phyloP scores from a whole-genome alignment of 2,888 invertebrate genomes.

The Dorcus hopei region DNA sequence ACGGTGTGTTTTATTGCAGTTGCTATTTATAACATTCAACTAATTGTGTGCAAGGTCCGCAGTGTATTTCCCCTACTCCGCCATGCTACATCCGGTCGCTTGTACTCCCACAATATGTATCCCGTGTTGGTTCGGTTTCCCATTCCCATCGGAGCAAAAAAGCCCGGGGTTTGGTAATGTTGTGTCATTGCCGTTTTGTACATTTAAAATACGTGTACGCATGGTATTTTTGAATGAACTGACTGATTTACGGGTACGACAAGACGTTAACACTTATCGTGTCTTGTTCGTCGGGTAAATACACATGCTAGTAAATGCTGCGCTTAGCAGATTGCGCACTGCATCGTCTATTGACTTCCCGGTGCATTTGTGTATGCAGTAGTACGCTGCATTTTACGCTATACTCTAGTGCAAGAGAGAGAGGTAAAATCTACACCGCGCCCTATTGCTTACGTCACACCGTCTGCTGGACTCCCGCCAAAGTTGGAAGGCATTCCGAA shows the following conservation, averaged over 20 bases:
- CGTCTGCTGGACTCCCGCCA: conserved; percentile 37
- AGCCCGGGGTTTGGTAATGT: too few species aligned
- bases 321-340: conserved; percentile 25
- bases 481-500: conserved; percentile 10
- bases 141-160: too few species aligned
- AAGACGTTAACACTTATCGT: conserved; percentile 3
- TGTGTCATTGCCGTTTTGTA: too few species aligned
- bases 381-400: conserved; percentile 45
- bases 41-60: not conserved
- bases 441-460: conserved; percentile 15
- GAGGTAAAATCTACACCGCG: conserved; percentile 11
- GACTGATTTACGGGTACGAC: conserved; percentile 1
- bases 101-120: not conserved
- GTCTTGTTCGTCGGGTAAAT: conserved; percentile 3
- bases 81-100: not conserved
- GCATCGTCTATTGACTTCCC: conserved; percentile 34
- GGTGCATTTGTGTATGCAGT: conserved; percentile 40
- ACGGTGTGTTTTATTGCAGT: not conserved
- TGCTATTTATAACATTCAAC: not conserved
- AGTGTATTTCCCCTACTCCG: not conserved
- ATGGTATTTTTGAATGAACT: conserved; percentile 13
- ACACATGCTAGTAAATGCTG: conserved; percentile 7
- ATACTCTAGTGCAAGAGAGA: conserved; percentile 21
- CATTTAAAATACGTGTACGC: not conserved
- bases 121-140: too few species aligned